A percentile compares a stretch with the other conserved stretches of the same genome.
These are phyloP conservation scores for Parambassis ranga DNA, from an alignment of 2,797 vertebrate genomes.

Conservation along the genomic window DNA sequence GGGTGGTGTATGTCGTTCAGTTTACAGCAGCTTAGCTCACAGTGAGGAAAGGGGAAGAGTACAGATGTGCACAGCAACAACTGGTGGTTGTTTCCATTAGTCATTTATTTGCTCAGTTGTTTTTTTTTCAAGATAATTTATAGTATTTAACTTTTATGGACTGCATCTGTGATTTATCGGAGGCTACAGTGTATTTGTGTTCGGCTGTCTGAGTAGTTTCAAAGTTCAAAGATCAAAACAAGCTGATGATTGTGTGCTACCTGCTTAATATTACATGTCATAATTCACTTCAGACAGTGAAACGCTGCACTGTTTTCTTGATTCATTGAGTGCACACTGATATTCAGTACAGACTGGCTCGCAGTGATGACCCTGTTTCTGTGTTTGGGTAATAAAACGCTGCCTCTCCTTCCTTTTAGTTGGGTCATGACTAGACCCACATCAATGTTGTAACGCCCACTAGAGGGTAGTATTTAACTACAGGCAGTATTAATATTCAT, in stretches of 20 bases:
- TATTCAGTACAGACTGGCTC: background rate
- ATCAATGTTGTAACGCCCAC: slow-evolving; percentile 40
- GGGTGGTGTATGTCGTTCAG: slow-evolving; percentile 55
- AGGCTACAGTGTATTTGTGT: too few relatives aligned
- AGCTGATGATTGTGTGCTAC: too few relatives aligned
- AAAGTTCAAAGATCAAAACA: too few relatives aligned
- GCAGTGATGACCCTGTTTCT: background rate
- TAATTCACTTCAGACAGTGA: too few relatives aligned
- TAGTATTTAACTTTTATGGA: too few relatives aligned
- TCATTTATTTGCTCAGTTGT: background rate
- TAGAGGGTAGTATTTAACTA: slow-evolving; percentile 79
- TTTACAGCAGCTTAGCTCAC: slow-evolving; percentile 21
- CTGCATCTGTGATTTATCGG: too few relatives aligned
- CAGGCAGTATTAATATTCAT: slow-evolving; percentile 33
- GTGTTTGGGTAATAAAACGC: slow-evolving; percentile 8
- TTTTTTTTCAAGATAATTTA: too few relatives aligned
- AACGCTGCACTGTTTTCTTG: background rate
- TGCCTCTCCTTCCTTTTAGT: background rate
- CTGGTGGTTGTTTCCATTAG: background rate
- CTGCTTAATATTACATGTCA: too few relatives aligned
- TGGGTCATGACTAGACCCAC: background rate
- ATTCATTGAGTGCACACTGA: background rate
- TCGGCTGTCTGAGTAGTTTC: too few relatives aligned
- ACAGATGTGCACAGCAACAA: background rate
- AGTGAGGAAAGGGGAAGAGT: background rate